These are phyloP conservation scores for Sebastes paucispinis DNA, from an alignment of 2,797 vertebrate genomes.

Conservation along the genomic window DNA sequence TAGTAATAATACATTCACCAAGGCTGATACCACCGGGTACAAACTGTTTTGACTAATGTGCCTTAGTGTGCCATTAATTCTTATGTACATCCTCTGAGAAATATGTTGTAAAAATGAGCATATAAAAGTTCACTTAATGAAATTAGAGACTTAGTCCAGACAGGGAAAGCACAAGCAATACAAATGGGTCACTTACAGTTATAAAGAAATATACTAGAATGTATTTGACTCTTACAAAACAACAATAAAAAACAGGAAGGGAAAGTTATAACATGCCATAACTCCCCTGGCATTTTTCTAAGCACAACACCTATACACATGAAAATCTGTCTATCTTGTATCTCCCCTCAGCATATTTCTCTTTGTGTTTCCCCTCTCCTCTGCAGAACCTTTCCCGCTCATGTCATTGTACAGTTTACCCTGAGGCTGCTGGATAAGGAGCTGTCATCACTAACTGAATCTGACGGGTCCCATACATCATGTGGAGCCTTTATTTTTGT, in stretches of 20 bases:
- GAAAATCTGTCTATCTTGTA: background rate
- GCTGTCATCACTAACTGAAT: conserved; percentile 75
- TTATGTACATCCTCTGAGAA: background rate
- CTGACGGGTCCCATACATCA: conserved; percentile 73
- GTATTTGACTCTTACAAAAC: background rate
- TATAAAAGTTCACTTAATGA: background rate
- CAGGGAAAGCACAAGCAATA: background rate
- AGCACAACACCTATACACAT: background rate
- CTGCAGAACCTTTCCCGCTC: conserved; percentile 85
- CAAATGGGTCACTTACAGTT: background rate
- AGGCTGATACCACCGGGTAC: background rate
- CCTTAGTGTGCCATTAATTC: background rate
- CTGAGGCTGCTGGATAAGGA: conserved; percentile 88
- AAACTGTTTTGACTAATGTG: background rate
- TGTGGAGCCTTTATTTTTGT: conserved; percentile 94
- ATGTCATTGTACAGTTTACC: conserved; percentile 89
- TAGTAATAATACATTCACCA: background rate
- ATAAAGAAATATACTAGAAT: background rate
- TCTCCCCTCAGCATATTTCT: background rate
- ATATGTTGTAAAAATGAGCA: background rate
- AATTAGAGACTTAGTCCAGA: background rate
- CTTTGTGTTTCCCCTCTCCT: background rate
- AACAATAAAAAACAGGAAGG: background rate
- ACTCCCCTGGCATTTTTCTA: background rate
- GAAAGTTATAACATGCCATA: background rate